Evolutionary conservation across 2,888 invertebrate species (phyloP).

Genomic region (Xanthia icteritia): DNA sequence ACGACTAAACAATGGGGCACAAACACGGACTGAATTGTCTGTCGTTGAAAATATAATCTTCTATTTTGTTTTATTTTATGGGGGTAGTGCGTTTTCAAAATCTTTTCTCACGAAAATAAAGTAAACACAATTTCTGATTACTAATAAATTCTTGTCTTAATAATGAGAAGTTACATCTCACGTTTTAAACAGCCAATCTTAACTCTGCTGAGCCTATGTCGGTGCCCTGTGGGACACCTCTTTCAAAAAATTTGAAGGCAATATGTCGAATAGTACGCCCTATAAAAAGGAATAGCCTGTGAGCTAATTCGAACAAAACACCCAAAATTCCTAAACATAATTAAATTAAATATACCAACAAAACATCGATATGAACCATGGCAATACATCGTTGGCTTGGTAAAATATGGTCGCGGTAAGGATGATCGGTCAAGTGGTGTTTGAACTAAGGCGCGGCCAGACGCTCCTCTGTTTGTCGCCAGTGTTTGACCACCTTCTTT

Average conservation of each 20-base stretch:
- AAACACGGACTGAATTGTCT: slow-evolving; percentile 44
- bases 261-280: background rate
- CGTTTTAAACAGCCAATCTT: background rate
- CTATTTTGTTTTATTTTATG: slow-evolving; percentile 17
- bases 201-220: background rate
- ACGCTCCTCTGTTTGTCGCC: slow-evolving; percentile 85
- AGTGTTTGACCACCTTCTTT: slow-evolving; percentile 87
- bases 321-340: slow-evolving; percentile 8
- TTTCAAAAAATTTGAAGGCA: background rate
- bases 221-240: slow-evolving; percentile 1
- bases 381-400: slow-evolving; percentile 53
- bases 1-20: slow-evolving; percentile 55
- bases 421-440: slow-evolving; percentile 87
- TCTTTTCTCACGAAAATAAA: background rate
- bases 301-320: background rate
- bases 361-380: slow-evolving; percentile 56
- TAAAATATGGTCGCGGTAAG: slow-evolving; percentile 74
- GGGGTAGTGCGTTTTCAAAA: slow-evolving; percentile 8
- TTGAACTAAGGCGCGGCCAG: slow-evolving; percentile 81
- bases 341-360: slow-evolving; percentile 43
- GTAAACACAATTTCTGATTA: background rate
- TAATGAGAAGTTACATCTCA: background rate
- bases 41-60: slow-evolving; percentile 12
- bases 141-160: background rate
- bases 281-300: background rate